phyloP scores from a whole-genome alignment of 2,888 invertebrate genomes.

The Metopia argyrocephala region DNA sequence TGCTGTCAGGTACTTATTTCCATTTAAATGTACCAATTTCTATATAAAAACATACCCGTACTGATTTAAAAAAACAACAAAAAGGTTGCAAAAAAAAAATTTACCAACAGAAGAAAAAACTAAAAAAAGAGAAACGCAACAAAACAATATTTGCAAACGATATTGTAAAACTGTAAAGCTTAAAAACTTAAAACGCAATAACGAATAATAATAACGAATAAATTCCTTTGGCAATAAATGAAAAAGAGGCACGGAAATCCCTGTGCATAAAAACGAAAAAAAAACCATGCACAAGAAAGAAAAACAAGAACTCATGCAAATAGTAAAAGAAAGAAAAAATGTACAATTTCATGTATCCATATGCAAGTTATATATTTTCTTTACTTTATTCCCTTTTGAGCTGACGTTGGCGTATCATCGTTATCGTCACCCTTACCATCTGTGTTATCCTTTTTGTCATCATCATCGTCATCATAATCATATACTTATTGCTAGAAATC shows the following conservation, averaged over 20 bases:
- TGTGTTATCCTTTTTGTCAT: background rate
- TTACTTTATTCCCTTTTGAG: constrained; percentile 45
- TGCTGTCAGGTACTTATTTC: too few relatives aligned
- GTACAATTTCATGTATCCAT: background rate
- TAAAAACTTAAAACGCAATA: constrained; percentile 61
- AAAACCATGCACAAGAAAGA: constrained; percentile 1
- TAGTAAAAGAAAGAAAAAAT: too few relatives aligned
- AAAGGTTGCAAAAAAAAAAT: background rate
- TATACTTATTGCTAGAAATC: constrained; percentile 53
- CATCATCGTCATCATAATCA: constrained; percentile 22
- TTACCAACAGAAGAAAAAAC: constrained; percentile 10
- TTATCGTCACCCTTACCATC: background rate
- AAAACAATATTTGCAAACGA: constrained; percentile 59
- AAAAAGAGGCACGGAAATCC: constrained; percentile 57
- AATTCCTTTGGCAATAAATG: constrained; percentile 53
- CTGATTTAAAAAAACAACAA: background rate
- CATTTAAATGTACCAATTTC: too few relatives aligned
- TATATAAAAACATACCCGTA: too few relatives aligned
- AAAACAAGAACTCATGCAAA: background rate
- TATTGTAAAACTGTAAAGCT: constrained; percentile 55
- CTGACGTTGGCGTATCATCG: background rate
- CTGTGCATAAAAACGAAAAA: constrained; percentile 38
- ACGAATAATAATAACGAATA: constrained; percentile 59
- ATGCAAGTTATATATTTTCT: constrained; percentile 6
- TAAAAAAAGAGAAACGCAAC: background rate